Conservation (phyloP, 2,888 invertebrate genomes). For the Cryptus armator region DNA sequence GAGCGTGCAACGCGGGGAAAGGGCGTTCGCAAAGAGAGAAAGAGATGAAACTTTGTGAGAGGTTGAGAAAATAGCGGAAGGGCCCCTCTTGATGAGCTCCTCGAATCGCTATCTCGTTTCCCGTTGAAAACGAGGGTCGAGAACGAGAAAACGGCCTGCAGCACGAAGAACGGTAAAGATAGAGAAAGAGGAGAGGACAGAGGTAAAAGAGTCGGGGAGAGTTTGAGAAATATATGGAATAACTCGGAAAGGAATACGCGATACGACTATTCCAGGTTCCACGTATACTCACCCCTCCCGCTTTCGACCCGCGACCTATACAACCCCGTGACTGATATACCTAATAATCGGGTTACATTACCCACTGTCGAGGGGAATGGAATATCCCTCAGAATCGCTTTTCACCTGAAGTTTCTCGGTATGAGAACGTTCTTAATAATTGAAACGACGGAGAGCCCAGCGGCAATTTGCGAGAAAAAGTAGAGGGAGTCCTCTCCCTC, state of each 20-base stretch:
- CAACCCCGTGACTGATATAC: conserved; percentile 56
- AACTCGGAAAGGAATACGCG: conserved; percentile 56
- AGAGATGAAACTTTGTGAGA: conserved; percentile 29
- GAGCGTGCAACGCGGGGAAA: neutral
- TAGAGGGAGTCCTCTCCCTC: neutral
- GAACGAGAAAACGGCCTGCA: conserved; percentile 38
- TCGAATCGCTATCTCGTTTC: conserved; percentile 74
- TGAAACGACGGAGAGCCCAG: conserved; percentile 40
- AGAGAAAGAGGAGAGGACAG: conserved; percentile 25
- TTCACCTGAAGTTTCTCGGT: conserved; percentile 44
- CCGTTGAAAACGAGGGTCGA: conserved; percentile 62
- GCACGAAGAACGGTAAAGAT: conserved; percentile 31
- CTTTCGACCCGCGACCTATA: neutral
- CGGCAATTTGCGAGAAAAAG: conserved; percentile 36
- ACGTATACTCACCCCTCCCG: conserved; percentile 12
- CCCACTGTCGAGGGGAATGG: conserved; percentile 44
- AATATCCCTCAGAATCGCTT: conserved; percentile 60
- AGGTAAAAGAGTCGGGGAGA: conserved; percentile 47
- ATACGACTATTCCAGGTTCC: conserved; percentile 47
- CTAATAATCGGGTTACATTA: conserved; percentile 69
- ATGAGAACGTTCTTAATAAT: conserved; percentile 52
- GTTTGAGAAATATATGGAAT: conserved; percentile 67
- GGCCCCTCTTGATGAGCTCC: conserved; percentile 75
- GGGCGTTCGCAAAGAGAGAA: conserved; percentile 11
- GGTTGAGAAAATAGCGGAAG: conserved; percentile 69